Conservation (phyloP, 1,140 invertebrate genomes). For the Drosophila melanica region DNA sequence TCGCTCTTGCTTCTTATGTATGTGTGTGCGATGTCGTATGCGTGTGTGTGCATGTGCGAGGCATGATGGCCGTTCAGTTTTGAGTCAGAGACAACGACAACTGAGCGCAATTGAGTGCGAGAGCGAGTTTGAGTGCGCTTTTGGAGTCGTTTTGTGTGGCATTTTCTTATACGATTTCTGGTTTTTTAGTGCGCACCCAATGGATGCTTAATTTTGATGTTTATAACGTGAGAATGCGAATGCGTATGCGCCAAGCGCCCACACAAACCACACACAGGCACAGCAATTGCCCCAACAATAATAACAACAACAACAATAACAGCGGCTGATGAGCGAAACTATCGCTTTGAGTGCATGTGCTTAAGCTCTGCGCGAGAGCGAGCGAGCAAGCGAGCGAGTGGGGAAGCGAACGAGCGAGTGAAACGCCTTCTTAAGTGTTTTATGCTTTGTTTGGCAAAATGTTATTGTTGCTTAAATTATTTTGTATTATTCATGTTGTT, state of each 20-base stretch:
- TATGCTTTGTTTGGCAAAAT: slow-evolving; percentile 81
- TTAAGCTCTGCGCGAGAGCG: slow-evolving; percentile 35
- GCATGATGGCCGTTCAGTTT: slow-evolving; percentile 69
- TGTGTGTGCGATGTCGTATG: slow-evolving; percentile 11
- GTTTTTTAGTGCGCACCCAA: slow-evolving; percentile 60
- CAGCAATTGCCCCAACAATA: slow-evolving; percentile 28
- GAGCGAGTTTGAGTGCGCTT: slow-evolving; percentile 39
- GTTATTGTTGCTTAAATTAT: slow-evolving; percentile 79
- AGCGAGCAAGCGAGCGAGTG: slow-evolving; percentile 6
- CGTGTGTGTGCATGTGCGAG: slow-evolving; percentile 12
- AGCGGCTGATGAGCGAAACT: slow-evolving; percentile 64
- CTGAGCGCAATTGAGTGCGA: slow-evolving; percentile 43
- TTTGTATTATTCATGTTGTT: slow-evolving; percentile 75
- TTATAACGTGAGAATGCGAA: slow-evolving; percentile 82
- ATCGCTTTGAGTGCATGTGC: slow-evolving; percentile 57
- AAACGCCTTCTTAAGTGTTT: slow-evolving; percentile 76
- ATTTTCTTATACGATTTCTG: slow-evolving; percentile 54
- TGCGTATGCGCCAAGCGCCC: slow-evolving; percentile 58
- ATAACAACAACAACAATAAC: slow-evolving; percentile 16
- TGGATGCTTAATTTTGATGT: slow-evolving; percentile 73
- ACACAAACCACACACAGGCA: slow-evolving; percentile 31
- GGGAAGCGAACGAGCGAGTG: slow-evolving; percentile 26
- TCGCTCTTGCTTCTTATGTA: slow-evolving; percentile 18
- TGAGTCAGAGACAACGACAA: slow-evolving; percentile 22
- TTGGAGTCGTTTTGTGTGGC: slow-evolving; percentile 37